A percentile compares a stretch with the other conserved stretches of the same genome.
Conservation (phyloP, 2,888 invertebrate genomes). For the Gortyna flavago region DNA sequence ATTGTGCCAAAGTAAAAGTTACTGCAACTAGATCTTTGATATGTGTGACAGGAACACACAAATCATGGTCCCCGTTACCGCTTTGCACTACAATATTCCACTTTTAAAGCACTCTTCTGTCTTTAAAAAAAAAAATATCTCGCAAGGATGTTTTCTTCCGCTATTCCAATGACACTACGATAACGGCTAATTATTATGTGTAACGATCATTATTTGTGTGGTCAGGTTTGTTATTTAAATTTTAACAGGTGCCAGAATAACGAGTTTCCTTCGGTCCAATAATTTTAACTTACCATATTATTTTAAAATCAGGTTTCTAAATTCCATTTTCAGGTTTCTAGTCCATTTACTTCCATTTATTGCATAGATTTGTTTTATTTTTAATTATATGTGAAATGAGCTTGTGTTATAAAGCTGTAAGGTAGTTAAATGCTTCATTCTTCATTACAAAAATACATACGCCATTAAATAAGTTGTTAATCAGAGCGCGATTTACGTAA, state of each 20-base stretch:
- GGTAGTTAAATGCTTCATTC: conserved; percentile 10
- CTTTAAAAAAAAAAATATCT: no score
- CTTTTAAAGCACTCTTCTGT: background rate
- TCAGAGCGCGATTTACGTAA: conserved; percentile 75
- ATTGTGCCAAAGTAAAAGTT: background rate
- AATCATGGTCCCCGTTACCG: no score
- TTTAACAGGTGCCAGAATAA: conserved; percentile 23
- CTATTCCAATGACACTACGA: background rate
- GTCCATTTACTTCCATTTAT: conserved; percentile 17
- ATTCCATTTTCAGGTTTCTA: conserved; percentile 41
- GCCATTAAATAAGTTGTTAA: conserved; percentile 51
- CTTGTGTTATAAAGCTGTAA: background rate
- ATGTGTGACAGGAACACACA: background rate
- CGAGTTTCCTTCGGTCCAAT: conserved; percentile 39
- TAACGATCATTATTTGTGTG: conserved; percentile 14
- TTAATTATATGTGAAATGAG: conserved; percentile 15
- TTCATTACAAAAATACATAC: conserved; percentile 27
- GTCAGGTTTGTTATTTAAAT: conserved; percentile 4
- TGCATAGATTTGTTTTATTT: conserved; percentile 16
- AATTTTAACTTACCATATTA: conserved; percentile 36
- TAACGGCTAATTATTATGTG: conserved; percentile 12
- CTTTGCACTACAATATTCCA: background rate
- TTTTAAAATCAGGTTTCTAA: conserved; percentile 34
- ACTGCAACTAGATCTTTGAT: background rate
- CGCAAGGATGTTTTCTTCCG: background rate